Evolutionary conservation across 2,113 vertebrate genomes (phyloP).

Genomic region (Crotophaga sulcirostris): DNA sequence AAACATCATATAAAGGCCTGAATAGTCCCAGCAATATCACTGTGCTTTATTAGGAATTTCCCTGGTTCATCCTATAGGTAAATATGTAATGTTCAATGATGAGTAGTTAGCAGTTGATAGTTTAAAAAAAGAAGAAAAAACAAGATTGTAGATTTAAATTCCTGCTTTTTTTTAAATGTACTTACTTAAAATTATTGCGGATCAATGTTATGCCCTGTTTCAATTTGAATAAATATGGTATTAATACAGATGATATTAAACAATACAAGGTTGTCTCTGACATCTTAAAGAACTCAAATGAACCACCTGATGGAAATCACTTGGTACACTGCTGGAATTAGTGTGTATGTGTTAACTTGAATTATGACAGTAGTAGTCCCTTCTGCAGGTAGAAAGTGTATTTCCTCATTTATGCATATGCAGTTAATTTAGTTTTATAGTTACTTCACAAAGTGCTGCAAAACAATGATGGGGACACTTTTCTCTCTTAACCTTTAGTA

Average conservation of each 20-base stretch:
- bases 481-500: neutral
- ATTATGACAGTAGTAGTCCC: neutral
- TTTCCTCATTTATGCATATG: conserved; percentile 1
- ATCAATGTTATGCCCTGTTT: conserved; percentile 47
- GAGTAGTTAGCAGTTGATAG: conserved; percentile 21
- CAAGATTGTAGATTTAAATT: conserved; percentile 11
- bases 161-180: conserved; percentile 18
- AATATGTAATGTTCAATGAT: neutral
- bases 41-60: conserved; percentile 39
- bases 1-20: conserved; percentile 49
- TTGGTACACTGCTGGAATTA: neutral
- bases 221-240: conserved; percentile 48
- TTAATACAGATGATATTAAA: conserved; percentile 43
- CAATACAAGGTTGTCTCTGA: conserved; percentile 4
- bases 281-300: conserved; percentile 1
- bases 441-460: conserved; percentile 21
- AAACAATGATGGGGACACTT: neutral
- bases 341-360: neutral
- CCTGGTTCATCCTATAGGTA: conserved; percentile 24
- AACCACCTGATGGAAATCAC: neutral
- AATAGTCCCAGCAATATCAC: conserved; percentile 5
- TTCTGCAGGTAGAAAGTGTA: neutral
- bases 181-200: conserved; percentile 22
- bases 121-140: neutral
- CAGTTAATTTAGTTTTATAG: conserved; percentile 7